A percentile compares a stretch with the other conserved stretches of the same genome.
Conservation (phyloP, 2,888 invertebrate species). For the Sabellastarte sp. region DNA sequence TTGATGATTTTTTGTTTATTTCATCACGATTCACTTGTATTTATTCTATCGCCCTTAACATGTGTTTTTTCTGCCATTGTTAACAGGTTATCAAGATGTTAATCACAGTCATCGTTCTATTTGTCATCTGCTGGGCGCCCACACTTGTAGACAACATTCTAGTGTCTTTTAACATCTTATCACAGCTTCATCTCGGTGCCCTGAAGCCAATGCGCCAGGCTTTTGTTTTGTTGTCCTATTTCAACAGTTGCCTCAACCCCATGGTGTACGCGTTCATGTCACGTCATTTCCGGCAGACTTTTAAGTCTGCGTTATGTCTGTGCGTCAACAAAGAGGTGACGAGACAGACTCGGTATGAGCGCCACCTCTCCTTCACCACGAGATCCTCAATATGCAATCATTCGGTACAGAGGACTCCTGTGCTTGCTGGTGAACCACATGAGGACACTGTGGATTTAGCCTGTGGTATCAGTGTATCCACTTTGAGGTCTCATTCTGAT, state of each 20-base stretch:
- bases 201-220: constrained; percentile 67
- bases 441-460: too few relatives aligned
- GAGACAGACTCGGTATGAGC: neutral
- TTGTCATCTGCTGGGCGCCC: constrained; percentile 72
- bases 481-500: too few relatives aligned
- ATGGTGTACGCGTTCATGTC: constrained; percentile 76
- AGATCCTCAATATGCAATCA: neutral
- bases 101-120: constrained; percentile 70
- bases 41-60: too few relatives aligned
- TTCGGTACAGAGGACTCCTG: too few relatives aligned
- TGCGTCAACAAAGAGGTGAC: neutral
- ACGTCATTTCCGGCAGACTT: constrained; percentile 65
- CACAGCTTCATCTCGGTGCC: constrained; percentile 62
- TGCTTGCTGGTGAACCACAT: too few relatives aligned
- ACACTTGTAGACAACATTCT: constrained; percentile 69
- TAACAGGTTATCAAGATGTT: constrained; percentile 79
- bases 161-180: constrained; percentile 65
- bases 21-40: too few relatives aligned
- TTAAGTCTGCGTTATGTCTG: neutral
- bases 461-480: too few relatives aligned
- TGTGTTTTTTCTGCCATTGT: too few relatives aligned
- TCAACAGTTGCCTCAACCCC: constrained; percentile 74
- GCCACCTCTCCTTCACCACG: neutral
- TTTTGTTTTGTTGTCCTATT: constrained; percentile 70
- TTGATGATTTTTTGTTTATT: too few relatives aligned